phyloP scores from a whole-genome alignment of 2,888 invertebrate species.

The Tetheella fluctuosa region DNA sequence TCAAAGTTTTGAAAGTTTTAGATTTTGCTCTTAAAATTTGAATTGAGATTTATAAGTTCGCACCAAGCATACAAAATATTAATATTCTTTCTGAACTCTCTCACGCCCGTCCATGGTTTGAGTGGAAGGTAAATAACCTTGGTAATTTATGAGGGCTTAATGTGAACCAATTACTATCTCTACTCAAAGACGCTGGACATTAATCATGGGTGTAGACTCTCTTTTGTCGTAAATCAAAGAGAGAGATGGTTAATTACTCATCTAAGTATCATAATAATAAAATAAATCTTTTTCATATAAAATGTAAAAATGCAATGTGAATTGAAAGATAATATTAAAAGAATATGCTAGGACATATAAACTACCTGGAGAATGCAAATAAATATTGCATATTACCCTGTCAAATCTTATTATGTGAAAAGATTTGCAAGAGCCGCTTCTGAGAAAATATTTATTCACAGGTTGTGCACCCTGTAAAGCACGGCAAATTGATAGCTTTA shows the following conservation, averaged over 20 bases:
- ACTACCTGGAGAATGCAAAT: not conserved
- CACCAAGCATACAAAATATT: slow-evolving; percentile 17
- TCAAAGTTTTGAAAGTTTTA: slow-evolving; percentile 44
- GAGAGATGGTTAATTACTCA: not conserved
- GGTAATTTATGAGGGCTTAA: slow-evolving; percentile 1
- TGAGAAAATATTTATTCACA: not conserved
- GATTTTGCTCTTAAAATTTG: slow-evolving; percentile 46
- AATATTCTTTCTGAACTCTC: not conserved
- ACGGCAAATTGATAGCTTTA: slow-evolving; percentile 31
- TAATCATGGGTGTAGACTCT: not conserved
- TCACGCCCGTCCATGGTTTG: not conserved
- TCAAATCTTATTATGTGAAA: not conserved
- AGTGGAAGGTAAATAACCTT: not conserved
- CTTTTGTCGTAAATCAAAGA: not conserved
- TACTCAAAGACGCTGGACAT: not conserved
- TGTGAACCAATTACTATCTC: not conserved
- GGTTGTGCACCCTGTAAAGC: slow-evolving; percentile 15
- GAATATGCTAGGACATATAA: not conserved
- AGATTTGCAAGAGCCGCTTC: not conserved
- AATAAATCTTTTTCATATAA: not conserved
- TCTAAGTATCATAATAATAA: too few relatives aligned
- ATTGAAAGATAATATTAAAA: not conserved
- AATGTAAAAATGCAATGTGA: not conserved
- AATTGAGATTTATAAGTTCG: slow-evolving; percentile 45
- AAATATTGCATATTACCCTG: slow-evolving; percentile 2